phyloP scores from a whole-genome alignment of 2,113 vertebrate species.

The Nothoprocta perdicaria region DNA sequence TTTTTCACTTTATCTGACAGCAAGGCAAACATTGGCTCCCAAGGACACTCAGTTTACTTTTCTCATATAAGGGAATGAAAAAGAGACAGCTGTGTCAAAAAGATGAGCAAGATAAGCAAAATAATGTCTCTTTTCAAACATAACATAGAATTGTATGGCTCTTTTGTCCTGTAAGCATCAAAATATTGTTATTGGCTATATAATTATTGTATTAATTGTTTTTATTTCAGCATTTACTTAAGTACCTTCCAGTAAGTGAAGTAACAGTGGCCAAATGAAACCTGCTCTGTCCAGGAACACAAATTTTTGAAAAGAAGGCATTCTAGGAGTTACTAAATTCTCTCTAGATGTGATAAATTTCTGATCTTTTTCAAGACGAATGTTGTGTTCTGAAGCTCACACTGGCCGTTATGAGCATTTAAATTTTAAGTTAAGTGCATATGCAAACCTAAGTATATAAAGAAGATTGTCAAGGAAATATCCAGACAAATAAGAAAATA shows the following conservation, averaged over 20 bases:
- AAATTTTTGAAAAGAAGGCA: background rate
- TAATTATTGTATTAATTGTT: background rate
- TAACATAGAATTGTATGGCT: background rate
- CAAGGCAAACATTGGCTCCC: background rate
- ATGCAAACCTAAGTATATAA: background rate
- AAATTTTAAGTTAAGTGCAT: background rate
- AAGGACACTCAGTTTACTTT: conserved; percentile 23
- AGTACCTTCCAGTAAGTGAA: background rate
- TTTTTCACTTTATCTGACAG: background rate
- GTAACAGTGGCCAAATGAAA: background rate
- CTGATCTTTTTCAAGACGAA: background rate
- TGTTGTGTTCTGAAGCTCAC: background rate
- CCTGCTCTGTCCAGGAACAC: background rate
- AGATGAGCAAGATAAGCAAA: conserved; percentile 14
- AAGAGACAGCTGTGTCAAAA: background rate
- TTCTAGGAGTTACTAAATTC: background rate
- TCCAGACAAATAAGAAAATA: background rate
- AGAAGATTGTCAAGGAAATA: background rate
- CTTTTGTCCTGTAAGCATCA: background rate
- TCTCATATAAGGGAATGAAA: background rate
- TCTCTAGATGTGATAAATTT: background rate
- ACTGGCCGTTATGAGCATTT: background rate
- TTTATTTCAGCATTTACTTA: background rate
- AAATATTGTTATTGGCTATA: background rate
- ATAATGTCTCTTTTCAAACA: background rate